Percentiles rank a stretch among this genome's conserved stretches.
Evolutionary conservation across 92 coral and sea anemone species (phyloP).

Genomic region (Actinernus sp.): DNA sequence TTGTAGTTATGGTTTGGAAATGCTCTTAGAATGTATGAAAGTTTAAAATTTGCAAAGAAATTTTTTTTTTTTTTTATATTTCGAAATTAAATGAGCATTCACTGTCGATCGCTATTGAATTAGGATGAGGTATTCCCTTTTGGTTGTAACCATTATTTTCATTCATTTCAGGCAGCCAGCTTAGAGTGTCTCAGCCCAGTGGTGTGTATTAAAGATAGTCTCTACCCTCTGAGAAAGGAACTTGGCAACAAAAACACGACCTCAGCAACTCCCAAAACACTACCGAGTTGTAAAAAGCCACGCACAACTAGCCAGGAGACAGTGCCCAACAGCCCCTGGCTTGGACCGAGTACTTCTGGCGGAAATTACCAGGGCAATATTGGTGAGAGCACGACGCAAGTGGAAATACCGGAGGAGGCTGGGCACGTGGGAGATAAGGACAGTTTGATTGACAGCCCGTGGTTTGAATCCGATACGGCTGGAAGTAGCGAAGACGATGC

Average conservation of each 20-base stretch:
- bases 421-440: slow-evolving; percentile 3
- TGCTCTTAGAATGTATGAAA: no score
- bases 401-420: background rate
- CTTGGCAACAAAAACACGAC: slow-evolving; percentile 2
- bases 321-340: background rate
- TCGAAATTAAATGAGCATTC: no score
- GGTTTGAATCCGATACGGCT: slow-evolving; percentile 9
- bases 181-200: slow-evolving; percentile 71
- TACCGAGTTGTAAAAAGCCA: slow-evolving; percentile 1
- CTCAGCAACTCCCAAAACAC: slow-evolving; percentile 12
- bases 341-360: slow-evolving; percentile 2
- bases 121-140: no score
- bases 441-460: slow-evolving; percentile 41
- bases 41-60: no score
- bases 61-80: no score
- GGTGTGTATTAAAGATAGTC: slow-evolving; percentile 75
- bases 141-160: no score
- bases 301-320: background rate
- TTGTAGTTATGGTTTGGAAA: no score
- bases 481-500: slow-evolving; percentile 11
- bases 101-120: no score
- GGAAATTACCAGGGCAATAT: background rate
- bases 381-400: background rate
- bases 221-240: slow-evolving; percentile 83
- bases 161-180: slow-evolving; percentile 43